Base-by-base conservation (phyloP, 2,113 vertebrate genomes). In the Chamaea fasciata region DNA sequence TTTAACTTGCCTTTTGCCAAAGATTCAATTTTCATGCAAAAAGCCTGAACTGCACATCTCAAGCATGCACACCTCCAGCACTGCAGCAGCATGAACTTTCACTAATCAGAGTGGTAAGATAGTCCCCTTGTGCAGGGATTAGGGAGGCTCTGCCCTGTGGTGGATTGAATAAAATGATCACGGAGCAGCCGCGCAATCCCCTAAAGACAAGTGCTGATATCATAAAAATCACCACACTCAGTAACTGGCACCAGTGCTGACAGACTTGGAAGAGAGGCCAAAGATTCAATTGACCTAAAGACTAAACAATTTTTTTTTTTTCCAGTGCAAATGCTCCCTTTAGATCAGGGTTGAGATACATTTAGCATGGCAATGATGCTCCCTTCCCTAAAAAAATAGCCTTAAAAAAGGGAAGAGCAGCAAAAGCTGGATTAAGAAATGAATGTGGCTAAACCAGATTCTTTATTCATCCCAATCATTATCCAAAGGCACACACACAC, bases 231-330 rank as follows among this genome's bases (percentile, higher is more conserved):
- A 67, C 83, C 64, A 52, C 0, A 1, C 42, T 94, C 64, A 59
- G n/a, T 33, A 83, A 74, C 68, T 83, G 94, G 80, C 89, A 89
- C 47, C 62, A 16, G 55, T 5, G 64, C 83, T 93, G 90, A 83
- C 52, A 77, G 63, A 56, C 64, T 89, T 79, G 83, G 87, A 81
- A 89, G 49, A 69, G 49, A 91, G 49, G 81, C 65, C 87, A 94
- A 79, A 76, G 67, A 91, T 79, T 92, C 91, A 91, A 69, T 31
- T 91, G 81, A 94, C 80, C 77, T 87, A 47, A 91, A 87, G 81
- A 95, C 65, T 82, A 92, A 97, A 82, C 49, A 87, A 57, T 60
- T 47, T 26, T 6, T 35, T 21, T n/a, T 77, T 27, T 31, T 46
- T 15, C 60, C 41, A 5, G 10, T 87, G 57, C 49, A 95, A 92